phyloP scores from a whole-genome alignment of 2,113 vertebrate species.

The Phalacrocorax pelagicus region DNA sequence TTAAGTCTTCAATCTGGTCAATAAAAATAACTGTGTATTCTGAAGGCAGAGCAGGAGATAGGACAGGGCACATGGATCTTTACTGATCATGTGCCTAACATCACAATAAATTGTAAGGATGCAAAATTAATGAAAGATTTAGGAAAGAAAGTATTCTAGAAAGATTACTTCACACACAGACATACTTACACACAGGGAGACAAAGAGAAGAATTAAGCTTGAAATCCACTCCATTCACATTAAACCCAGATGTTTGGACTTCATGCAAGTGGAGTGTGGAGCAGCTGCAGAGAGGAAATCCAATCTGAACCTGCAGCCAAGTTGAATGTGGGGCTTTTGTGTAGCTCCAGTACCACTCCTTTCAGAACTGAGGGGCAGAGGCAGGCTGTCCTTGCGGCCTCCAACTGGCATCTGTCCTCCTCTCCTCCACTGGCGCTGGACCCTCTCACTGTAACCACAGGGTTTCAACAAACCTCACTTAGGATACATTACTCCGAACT shows the following conservation, averaged over 20 bases:
- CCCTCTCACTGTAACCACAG: neutral
- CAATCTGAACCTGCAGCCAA: constrained; percentile 12
- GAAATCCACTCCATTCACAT: constrained; percentile 30
- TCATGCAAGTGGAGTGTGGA: neutral
- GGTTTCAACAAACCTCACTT: neutral
- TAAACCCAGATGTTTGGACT: constrained; percentile 50
- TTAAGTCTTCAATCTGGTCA: neutral
- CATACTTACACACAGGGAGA: neutral
- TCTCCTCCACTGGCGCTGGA: rapidly evolving
- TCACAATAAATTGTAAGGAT: neutral
- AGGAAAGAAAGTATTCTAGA: neutral
- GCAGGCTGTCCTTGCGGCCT: neutral
- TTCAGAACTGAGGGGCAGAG: neutral
- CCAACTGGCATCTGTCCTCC: neutral
- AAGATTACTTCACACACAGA: neutral
- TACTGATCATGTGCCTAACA: neutral
- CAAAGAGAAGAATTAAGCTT: constrained; percentile 7
- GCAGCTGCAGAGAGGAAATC: constrained; percentile 47
- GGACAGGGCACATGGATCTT: neutral
- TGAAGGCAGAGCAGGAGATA: neutral
- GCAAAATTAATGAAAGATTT: neutral
- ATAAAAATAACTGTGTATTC: neutral
- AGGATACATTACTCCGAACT: neutral
- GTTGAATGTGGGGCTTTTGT: neutral
- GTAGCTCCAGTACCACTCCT: neutral